Conservation (phyloP, 1,140 invertebrate genomes). For the Zaprionus gabonicus region DNA sequence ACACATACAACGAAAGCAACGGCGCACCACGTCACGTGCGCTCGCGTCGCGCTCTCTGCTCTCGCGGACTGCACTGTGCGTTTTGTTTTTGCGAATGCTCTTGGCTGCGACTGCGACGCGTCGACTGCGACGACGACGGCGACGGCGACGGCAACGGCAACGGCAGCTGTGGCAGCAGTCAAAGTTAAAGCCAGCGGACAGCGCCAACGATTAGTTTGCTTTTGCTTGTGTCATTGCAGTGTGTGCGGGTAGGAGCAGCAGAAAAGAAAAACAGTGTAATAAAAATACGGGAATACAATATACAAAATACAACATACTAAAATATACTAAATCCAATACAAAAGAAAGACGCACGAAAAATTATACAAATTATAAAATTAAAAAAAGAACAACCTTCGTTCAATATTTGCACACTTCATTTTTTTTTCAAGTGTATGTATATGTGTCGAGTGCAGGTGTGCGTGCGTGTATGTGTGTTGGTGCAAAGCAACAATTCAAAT, state of each 20-base stretch:
- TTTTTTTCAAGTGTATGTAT: conserved; percentile 50
- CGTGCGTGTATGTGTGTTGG: conserved; percentile 16
- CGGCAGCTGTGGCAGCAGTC: conserved; percentile 43
- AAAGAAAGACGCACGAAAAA: background rate
- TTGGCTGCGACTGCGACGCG: conserved; percentile 24
- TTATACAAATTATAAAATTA: conserved; percentile 1
- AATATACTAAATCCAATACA: background rate
- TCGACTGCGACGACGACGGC: conserved; percentile 14
- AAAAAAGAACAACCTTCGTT: conserved; percentile 20
- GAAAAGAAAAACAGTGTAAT: conserved; percentile 13
- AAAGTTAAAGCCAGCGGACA: conserved; percentile 72
- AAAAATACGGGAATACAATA: conserved; percentile 11
- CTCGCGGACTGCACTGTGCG: conserved; percentile 35
- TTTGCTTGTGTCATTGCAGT: conserved; percentile 79
- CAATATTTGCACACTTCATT: conserved; percentile 25
- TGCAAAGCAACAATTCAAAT: conserved; percentile 36
- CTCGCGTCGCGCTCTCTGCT: conserved; percentile 60
- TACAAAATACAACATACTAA: conserved; percentile 23
- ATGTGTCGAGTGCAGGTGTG: conserved; percentile 7
- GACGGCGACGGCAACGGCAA: conserved; percentile 37
- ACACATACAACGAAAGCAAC: conserved; percentile 22
- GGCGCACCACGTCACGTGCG: conserved; percentile 68
- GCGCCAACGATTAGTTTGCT: conserved; percentile 73
- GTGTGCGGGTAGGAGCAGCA: conserved; percentile 64
- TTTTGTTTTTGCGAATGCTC: conserved; percentile 18